phyloP scores from a whole-genome alignment of 2,113 vertebrate genomes.

The Columba livia region DNA sequence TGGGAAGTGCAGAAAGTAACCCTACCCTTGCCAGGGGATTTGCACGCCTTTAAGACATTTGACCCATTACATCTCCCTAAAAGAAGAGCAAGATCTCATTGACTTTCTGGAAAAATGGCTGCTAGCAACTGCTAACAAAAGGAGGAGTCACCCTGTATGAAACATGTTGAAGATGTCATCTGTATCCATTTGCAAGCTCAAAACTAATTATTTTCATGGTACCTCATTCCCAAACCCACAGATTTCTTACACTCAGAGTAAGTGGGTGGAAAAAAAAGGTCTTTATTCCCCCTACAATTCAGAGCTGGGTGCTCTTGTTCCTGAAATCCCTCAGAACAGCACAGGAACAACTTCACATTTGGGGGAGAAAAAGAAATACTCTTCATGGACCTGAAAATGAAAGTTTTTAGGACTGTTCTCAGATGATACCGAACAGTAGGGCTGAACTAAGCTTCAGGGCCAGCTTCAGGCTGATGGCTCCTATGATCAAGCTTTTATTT shows the following conservation, averaged over 20 bases:
- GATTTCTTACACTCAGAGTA: neutral
- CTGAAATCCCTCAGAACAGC: neutral
- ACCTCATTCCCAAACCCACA: neutral
- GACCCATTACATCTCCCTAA: conserved; percentile 8
- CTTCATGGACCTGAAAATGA: neutral
- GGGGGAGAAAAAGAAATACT: neutral
- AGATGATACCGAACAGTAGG: neutral
- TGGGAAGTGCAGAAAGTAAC: conserved; percentile 41
- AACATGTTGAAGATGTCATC: neutral
- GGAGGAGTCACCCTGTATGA: neutral
- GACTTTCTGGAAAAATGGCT: neutral
- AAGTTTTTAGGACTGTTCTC: neutral
- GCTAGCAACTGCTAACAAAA: neutral
- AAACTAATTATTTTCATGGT: neutral
- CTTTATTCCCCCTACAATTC: neutral
- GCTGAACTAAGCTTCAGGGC: neutral
- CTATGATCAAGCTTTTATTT: neutral
- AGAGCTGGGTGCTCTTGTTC: neutral
- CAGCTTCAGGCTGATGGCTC: neutral
- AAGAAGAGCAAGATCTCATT: neutral
- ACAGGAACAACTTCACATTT: neutral
- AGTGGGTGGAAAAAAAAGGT: neutral
- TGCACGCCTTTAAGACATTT: conserved; percentile 16
- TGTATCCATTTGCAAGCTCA: neutral
- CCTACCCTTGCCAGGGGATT: neutral